Evolutionary conservation across 2,888 invertebrate genomes (phyloP), one percentile per base, ranked within the genome.

Genomic region (Tyria jacobaeae): DNA sequence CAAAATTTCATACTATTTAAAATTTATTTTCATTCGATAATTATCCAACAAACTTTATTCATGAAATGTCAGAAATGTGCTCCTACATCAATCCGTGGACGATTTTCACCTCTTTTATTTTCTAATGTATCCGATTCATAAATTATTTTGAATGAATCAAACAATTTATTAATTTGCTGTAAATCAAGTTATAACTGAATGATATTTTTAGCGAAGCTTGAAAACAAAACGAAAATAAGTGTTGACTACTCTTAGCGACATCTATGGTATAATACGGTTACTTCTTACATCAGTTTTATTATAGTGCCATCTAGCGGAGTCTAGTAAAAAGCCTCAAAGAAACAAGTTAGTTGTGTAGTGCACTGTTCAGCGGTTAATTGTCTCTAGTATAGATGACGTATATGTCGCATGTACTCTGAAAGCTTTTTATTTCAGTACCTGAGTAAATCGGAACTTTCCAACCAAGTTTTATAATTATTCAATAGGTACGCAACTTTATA

Each of bases 11-110:
- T 71, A 72, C 67, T 69, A 71, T 75, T 71, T 78, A 65, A 75
- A 69, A 75, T 58, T 63, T 61, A 57, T 61, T 24, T 67, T 52
- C 66, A 70, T 76, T 81, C 80, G 83, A 79, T 79, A 74, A 74
- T 60, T 57, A 66, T 73, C 50, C 14, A 52, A 52, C 66, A 62
- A 71, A 68, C 57, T 76, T 75, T 78, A 79, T 75, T 73, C 76
- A 78, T 73, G 64, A 53, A n/a, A 49, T 69, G 63, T 65, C 62
- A 64, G 68, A 70, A 54, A 55, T 65, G 68, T 71, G 67, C 71
- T 56, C 57, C 62, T 66, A 66, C 66, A 73, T 75, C 59, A 71
- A 70, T 71, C 35, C 37, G 21, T 15, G 17, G 21, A 44, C 61
- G 53, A 64, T 66, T 66, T 60, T 49, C 61, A 31, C 17, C 9